Percentiles rank a stretch among this genome's conserved stretches.
Evolutionary conservation across 2,797 vertebrate species (phyloP).

Genomic region (Sebastes jordani): DNA sequence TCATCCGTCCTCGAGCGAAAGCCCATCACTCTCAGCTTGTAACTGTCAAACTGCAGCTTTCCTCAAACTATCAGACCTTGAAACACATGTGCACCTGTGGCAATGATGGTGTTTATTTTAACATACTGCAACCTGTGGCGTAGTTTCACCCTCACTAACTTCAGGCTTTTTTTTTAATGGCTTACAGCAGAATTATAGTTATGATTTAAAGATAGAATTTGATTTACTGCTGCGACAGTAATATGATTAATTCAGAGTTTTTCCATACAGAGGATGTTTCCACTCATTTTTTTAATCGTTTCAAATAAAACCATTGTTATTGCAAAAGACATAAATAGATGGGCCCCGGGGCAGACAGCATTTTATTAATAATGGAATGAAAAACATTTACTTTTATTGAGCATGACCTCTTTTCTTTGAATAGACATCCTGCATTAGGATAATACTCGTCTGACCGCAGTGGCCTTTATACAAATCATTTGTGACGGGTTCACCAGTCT

Average conservation of each 20-base stretch:
- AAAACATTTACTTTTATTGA: background rate
- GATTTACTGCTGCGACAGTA: background rate
- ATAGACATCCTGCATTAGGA: slow-evolving; percentile 36
- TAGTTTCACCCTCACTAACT: background rate
- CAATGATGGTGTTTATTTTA: slow-evolving; percentile 20
- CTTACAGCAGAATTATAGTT: background rate
- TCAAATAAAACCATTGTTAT: background rate
- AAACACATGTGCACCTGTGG: slow-evolving; percentile 47
- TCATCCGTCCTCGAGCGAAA: slow-evolving; percentile 42
- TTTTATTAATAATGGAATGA: slow-evolving; percentile 23
- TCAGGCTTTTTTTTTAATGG: background rate
- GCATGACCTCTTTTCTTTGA: slow-evolving; percentile 32
- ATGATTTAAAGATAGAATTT: background rate
- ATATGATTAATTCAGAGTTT: background rate
- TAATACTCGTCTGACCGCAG: slow-evolving; percentile 31
- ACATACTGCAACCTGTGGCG: background rate
- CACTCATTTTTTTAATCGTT: background rate
- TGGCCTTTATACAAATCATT: slow-evolving; percentile 34
- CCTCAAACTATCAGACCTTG: background rate
- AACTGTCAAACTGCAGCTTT: slow-evolving; percentile 52
- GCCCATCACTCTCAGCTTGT: slow-evolving; percentile 45
- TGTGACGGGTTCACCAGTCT: slow-evolving; percentile 28
- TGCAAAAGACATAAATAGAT: slow-evolving; percentile 15
- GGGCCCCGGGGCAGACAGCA: background rate
- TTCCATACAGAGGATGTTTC: background rate